Conservation (phyloP, 2,888 invertebrate species). For the Octonoba sinensis region DNA sequence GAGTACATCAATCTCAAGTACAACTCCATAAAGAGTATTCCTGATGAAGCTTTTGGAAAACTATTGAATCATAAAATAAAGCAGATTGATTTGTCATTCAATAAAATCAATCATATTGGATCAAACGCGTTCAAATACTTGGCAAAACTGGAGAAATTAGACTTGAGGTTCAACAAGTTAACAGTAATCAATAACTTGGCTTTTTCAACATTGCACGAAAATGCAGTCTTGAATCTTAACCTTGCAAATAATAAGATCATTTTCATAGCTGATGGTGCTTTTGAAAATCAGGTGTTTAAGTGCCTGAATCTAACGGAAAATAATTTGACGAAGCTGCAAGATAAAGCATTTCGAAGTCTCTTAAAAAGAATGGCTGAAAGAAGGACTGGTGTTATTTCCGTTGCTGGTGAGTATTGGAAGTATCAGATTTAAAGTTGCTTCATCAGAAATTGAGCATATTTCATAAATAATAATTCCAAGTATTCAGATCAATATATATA, state of each 20-base stretch:
- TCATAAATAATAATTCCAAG: too few relatives aligned
- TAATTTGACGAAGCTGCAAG: conserved; percentile 48
- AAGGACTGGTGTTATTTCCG: conserved; percentile 52
- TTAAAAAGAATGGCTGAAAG: conserved; percentile 61
- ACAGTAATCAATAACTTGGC: conserved; percentile 64
- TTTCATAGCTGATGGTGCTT: conserved; percentile 57
- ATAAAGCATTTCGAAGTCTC: conserved; percentile 35
- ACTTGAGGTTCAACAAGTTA: conserved; percentile 60
- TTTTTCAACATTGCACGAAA: conserved; percentile 47
- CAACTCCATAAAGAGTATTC: conserved; percentile 59
- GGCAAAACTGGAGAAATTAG: conserved; percentile 40
- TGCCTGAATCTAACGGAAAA: conserved; percentile 58
- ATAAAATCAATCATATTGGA: conserved; percentile 65
- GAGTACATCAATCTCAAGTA: conserved; percentile 60
- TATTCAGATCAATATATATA: too few relatives aligned
- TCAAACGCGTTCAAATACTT: conserved; percentile 62
- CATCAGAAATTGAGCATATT: too few relatives aligned
- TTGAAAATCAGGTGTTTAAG: conserved; percentile 59
- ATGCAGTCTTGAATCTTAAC: conserved; percentile 48
- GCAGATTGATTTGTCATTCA: conserved; percentile 64
- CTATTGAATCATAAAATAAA: conserved; percentile 32
- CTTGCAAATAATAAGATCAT: conserved; percentile 61
- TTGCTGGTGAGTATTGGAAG: conserved; percentile 42
- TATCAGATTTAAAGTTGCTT: too few relatives aligned
- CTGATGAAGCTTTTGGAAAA: conserved; percentile 61